A percentile compares a stretch with the other conserved stretches of the same genome.
phyloP scores from a whole-genome alignment of 30 jellyfish, hydroid and myxozoan species.

The Nemopilema nomurai region DNA sequence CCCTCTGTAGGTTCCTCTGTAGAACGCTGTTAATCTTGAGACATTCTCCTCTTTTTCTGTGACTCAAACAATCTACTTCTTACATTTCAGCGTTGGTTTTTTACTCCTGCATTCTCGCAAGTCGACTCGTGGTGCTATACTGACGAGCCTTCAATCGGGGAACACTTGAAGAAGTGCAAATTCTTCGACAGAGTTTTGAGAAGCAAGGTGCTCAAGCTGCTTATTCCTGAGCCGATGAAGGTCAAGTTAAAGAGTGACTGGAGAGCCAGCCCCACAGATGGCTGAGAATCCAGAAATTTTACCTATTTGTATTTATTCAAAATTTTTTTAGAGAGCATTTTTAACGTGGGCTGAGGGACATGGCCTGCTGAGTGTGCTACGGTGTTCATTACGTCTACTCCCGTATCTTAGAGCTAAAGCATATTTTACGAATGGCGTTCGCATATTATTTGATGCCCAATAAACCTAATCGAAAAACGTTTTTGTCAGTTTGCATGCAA shows the following conservation, averaged over 20 bases:
- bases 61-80: not conserved
- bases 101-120: constrained; percentile 73
- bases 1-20: too few species aligned
- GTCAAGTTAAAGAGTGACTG: constrained; percentile 24
- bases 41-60: too few species aligned
- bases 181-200: constrained; percentile 53
- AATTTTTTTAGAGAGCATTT: not conserved
- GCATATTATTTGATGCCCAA: too few species aligned
- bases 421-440: too few species aligned
- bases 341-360: not conserved
- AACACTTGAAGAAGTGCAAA: constrained; percentile 72
- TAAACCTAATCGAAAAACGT: too few species aligned
- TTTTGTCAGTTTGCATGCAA: too few species aligned
- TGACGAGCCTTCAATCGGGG: constrained; percentile 68
- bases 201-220: constrained; percentile 9
- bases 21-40: too few species aligned
- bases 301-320: not conserved
- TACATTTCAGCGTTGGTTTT: constrained; percentile 69
- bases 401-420: too few species aligned
- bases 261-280: not conserved
- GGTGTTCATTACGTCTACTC: too few species aligned
- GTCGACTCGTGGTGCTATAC: constrained; percentile 76
- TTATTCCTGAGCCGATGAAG: constrained; percentile 1
- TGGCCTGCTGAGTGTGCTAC: too few species aligned
- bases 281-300: not conserved